Percentiles rank a stretch among this genome's conserved stretches.
These are phyloP conservation scores for Parazoanthus atlanticus DNA, from an alignment of 92 coral and sea anemone genomes.

Conservation along the genomic window DNA sequence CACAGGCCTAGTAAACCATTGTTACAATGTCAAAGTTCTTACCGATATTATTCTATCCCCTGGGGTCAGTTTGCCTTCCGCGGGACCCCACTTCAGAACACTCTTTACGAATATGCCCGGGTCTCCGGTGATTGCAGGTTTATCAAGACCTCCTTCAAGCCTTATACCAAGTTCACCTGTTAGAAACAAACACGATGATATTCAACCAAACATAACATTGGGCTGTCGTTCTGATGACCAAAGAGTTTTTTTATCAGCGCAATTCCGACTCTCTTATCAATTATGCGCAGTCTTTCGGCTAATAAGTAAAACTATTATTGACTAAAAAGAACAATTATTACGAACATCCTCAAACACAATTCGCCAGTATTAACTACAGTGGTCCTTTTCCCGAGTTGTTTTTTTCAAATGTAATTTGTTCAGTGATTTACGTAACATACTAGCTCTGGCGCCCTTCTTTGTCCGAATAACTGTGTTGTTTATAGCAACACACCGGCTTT, in stretches of 20 bases:
- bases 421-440: too few species aligned
- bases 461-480: too few species aligned
- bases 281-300: too few species aligned
- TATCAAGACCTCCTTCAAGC: conserved; percentile 37
- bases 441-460: too few species aligned
- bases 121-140: conserved; percentile 37
- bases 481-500: too few species aligned
- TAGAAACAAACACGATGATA: not conserved
- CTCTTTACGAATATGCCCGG: conserved; percentile 43
- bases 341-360: too few species aligned
- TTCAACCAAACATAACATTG: not conserved
- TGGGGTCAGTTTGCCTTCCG: conserved; percentile 18
- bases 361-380: too few species aligned
- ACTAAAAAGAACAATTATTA: too few species aligned
- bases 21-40: not conserved
- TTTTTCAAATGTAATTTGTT: too few species aligned
- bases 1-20: not conserved
- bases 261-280: not conserved
- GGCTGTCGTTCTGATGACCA: not conserved
- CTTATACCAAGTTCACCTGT: conserved; percentile 34
- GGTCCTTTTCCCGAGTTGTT: too few species aligned
- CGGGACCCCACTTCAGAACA: conserved; percentile 20
- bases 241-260: not conserved
- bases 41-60: conserved; percentile 40
- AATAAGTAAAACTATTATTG: too few species aligned